A percentile compares a stretch with the other conserved stretches of the same genome.
phyloP scores from a whole-genome alignment of 1,140 invertebrate genomes.

The Brachystomella parvula region DNA sequence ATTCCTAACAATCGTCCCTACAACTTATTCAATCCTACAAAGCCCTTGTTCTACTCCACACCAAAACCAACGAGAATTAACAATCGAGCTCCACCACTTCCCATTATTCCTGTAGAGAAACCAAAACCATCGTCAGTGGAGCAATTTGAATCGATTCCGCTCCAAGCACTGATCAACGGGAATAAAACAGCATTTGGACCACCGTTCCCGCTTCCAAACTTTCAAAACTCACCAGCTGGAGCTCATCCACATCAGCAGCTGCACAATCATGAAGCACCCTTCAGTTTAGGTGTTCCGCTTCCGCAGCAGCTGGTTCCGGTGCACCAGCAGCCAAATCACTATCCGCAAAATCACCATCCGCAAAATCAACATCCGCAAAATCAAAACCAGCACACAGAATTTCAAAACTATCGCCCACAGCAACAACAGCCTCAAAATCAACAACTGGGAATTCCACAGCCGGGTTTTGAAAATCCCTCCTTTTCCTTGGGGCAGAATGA shows the following conservation, averaged over 20 bases:
- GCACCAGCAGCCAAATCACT: slow-evolving; percentile 23
- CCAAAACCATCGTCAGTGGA: slow-evolving; percentile 41
- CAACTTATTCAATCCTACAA: slow-evolving; percentile 37
- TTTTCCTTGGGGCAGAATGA: not conserved
- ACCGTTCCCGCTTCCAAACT: slow-evolving; percentile 27
- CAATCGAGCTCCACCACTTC: slow-evolving; percentile 74
- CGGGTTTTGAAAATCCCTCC: not conserved
- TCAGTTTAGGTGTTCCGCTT: slow-evolving; percentile 57
- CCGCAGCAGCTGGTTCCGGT: slow-evolving; percentile 64
- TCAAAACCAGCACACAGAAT: slow-evolving; percentile 19
- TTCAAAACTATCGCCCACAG: no score
- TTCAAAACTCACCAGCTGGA: no score
- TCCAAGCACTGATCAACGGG: slow-evolving; percentile 21
- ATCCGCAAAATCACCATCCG: slow-evolving; percentile 26
- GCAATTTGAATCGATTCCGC: slow-evolving; percentile 36
- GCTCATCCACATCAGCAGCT: no score
- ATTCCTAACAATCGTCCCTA: slow-evolving; percentile 22
- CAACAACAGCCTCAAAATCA: slow-evolving; percentile 10
- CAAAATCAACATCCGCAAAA: slow-evolving; percentile 36
- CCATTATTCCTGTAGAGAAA: slow-evolving; percentile 42
- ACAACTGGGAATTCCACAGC: not conserved
- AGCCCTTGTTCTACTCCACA: slow-evolving; percentile 46
- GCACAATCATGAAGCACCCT: slow-evolving; percentile 47
- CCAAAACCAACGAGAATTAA: slow-evolving; percentile 60
- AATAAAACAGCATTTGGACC: slow-evolving; percentile 28